Conservation (phyloP, 2,113 vertebrate genomes). For the Chloropsis cyanopogon region DNA sequence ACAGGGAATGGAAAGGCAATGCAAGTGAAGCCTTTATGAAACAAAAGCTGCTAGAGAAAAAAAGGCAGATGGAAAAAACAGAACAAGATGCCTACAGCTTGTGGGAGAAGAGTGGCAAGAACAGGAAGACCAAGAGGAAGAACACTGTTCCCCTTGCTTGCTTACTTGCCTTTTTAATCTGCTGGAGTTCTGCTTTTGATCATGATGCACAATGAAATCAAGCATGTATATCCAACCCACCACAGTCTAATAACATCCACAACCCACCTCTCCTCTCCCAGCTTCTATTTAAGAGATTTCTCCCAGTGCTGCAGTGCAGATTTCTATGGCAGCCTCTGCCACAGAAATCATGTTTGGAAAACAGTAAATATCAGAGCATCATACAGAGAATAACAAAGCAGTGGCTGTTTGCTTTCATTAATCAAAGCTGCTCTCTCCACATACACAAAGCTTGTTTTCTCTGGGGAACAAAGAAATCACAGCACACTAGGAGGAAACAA, state of each 20-base stretch:
- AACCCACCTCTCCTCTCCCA: background rate
- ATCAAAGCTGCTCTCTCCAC: conserved; percentile 20
- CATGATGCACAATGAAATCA: background rate
- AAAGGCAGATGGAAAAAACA: background rate
- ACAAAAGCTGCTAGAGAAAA: background rate
- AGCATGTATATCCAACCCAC: background rate
- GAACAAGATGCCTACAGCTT: background rate
- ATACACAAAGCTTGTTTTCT: conserved; percentile 47
- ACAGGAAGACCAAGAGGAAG: background rate
- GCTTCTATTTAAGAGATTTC: background rate
- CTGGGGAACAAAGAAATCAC: conserved; percentile 24
- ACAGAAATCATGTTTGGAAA: background rate
- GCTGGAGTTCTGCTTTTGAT: background rate
- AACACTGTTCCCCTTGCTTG: background rate
- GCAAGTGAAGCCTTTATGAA: background rate
- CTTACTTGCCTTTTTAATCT: background rate
- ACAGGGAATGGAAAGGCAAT: background rate
- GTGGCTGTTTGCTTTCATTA: conserved; percentile 43
- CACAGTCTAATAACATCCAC: background rate
- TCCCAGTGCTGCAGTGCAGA: background rate
- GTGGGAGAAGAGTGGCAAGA: background rate
- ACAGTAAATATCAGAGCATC: background rate
- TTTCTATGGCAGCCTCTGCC: no score
- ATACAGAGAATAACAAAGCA: conserved; percentile 2
- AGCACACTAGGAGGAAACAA: conserved; percentile 40